Conservation (phyloP, 2,888 invertebrate genomes). For the Augochlorella aurata region DNA sequence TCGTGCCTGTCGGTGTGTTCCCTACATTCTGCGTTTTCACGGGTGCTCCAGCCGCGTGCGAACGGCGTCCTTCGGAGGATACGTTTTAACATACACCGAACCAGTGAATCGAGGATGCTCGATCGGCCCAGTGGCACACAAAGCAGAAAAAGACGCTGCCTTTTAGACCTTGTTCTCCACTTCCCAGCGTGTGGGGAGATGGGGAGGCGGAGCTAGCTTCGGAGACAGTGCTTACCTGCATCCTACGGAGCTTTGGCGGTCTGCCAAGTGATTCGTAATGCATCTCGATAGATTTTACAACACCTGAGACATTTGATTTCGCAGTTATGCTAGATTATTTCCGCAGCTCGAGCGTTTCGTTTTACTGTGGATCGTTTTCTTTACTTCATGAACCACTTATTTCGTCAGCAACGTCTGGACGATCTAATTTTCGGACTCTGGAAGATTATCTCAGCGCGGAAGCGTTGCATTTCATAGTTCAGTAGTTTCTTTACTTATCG, state of each 20-base stretch:
- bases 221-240: background rate
- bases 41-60: constrained; percentile 10
- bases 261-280: background rate
- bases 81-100: constrained; percentile 36
- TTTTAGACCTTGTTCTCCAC: constrained; percentile 80
- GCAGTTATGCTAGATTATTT: background rate
- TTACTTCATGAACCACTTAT: too few species aligned
- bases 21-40: constrained; percentile 5
- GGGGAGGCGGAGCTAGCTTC: constrained; percentile 36
- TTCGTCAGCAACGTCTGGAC: too few species aligned
- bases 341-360: too few species aligned
- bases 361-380: too few species aligned
- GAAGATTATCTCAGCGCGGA: too few species aligned
- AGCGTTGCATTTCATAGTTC: too few species aligned
- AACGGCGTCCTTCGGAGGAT: constrained; percentile 50
- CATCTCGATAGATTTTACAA: background rate
- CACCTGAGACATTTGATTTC: background rate
- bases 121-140: constrained; percentile 81
- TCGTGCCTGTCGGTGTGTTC: background rate
- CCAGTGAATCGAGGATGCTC: constrained; percentile 73
- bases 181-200: constrained; percentile 66
- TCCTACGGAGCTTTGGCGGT: background rate
- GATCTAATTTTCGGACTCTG: too few species aligned
- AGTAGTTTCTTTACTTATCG: too few species aligned
- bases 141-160: constrained; percentile 74